Conservation (phyloP, 1,140 invertebrate species). For the Trinorchestia longiramus region DNA sequence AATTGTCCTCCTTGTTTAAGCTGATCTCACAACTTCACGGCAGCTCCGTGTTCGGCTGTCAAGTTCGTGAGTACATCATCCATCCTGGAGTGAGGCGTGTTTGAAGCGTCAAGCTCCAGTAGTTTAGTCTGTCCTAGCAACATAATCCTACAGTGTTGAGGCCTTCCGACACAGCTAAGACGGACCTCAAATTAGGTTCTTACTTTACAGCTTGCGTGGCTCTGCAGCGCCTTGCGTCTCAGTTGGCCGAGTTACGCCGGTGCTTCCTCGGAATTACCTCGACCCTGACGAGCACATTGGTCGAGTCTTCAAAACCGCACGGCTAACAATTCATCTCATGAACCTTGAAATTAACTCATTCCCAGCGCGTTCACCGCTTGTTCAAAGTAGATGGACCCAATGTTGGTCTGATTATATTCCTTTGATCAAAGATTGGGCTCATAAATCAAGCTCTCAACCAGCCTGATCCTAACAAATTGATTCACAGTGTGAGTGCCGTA, state of each 20-base stretch:
- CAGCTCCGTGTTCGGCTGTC: neutral
- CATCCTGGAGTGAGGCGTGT: neutral
- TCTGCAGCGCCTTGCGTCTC: neutral
- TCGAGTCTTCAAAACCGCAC: neutral
- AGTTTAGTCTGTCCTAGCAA: neutral
- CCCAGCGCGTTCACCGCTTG: neutral
- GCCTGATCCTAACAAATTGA: neutral
- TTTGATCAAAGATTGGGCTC: neutral
- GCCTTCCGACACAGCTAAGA: neutral
- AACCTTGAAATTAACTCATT: neutral
- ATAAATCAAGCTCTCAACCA: neutral
- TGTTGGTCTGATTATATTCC: neutral
- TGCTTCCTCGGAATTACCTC: neutral
- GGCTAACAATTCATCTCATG: neutral
- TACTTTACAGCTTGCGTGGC: neutral
- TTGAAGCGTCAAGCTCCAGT: neutral
- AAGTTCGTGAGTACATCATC: neutral
- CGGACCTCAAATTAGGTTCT: neutral
- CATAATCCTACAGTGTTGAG: neutral
- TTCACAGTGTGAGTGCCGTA: neutral
- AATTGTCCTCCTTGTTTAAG: neutral
- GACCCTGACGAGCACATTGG: no score
- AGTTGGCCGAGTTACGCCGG: neutral
- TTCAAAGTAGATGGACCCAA: neutral
- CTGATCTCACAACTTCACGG: neutral